These are phyloP conservation scores for Corvus moneduloides DNA, from an alignment of 2,113 vertebrate genomes.

Conservation along the genomic window DNA sequence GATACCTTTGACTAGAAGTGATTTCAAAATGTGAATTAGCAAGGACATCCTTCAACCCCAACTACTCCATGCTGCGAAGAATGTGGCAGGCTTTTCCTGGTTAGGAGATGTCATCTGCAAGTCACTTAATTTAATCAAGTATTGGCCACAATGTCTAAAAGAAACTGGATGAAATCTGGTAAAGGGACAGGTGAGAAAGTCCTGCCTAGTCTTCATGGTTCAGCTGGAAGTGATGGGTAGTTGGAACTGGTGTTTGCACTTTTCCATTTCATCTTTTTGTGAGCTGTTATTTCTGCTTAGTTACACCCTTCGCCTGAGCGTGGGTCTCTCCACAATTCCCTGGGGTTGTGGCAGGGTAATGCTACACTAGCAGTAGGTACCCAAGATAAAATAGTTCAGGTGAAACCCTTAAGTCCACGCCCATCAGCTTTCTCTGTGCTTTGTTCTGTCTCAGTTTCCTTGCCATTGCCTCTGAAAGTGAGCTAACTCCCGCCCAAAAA, in stretches of 20 bases:
- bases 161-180: neutral
- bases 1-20: neutral
- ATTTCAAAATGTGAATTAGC: neutral
- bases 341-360: neutral
- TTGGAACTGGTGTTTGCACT: neutral
- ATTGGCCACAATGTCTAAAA: neutral
- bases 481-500: neutral
- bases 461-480: neutral
- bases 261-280: neutral
- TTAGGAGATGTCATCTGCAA: neutral
- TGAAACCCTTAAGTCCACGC: neutral
- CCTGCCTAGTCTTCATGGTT: neutral
- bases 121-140: neutral
- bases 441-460: neutral
- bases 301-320: neutral
- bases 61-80: neutral
- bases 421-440: neutral
- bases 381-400: neutral
- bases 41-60: neutral
- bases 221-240: neutral
- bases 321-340: neutral
- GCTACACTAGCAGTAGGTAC: neutral
- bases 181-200: neutral
- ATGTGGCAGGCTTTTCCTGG: neutral
- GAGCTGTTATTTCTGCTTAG: neutral